Evolutionary conservation across 1,140 invertebrate species (phyloP).

Genomic region (Gonioctena quinquepunctata): DNA sequence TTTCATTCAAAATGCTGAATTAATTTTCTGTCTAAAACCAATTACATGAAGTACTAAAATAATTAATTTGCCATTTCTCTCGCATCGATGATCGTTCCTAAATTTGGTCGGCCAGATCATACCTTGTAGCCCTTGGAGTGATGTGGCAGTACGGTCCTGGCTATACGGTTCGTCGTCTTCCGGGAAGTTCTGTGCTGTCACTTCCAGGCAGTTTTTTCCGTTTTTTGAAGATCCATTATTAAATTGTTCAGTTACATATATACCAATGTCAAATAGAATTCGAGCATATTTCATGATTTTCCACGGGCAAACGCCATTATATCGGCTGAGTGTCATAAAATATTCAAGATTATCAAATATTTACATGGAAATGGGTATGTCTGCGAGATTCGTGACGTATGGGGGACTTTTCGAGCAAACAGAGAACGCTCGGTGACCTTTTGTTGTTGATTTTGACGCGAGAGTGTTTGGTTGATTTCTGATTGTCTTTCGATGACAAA

Average conservation of each 20-base stretch:
- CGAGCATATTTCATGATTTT: neutral
- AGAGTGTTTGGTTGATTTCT: neutral
- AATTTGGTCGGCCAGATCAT: too few species aligned
- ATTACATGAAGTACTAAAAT: too few species aligned
- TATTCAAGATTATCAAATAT: constrained; percentile 9
- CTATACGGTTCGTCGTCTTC: too few species aligned
- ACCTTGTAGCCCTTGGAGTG: too few species aligned
- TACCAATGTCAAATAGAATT: neutral
- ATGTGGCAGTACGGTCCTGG: too few species aligned
- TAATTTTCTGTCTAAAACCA: too few species aligned
- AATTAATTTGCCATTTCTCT: too few species aligned
- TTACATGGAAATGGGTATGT: constrained; percentile 9
- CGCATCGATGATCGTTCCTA: too few species aligned
- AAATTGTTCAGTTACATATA: neutral
- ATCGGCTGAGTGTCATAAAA: constrained; percentile 1
- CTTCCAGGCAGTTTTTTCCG: neutral
- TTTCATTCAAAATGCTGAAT: too few species aligned
- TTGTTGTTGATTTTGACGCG: neutral
- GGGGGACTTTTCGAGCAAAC: neutral
- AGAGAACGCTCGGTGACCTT: neutral
- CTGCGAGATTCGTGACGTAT: neutral
- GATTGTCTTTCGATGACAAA: neutral
- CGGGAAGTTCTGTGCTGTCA: neutral
- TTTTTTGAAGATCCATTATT: neutral
- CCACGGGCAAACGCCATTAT: neutral